Percentiles rank a stretch among this genome's conserved stretches.
Conservation (phyloP, 2,113 vertebrate species). For the Melanocharis versteri region DNA sequence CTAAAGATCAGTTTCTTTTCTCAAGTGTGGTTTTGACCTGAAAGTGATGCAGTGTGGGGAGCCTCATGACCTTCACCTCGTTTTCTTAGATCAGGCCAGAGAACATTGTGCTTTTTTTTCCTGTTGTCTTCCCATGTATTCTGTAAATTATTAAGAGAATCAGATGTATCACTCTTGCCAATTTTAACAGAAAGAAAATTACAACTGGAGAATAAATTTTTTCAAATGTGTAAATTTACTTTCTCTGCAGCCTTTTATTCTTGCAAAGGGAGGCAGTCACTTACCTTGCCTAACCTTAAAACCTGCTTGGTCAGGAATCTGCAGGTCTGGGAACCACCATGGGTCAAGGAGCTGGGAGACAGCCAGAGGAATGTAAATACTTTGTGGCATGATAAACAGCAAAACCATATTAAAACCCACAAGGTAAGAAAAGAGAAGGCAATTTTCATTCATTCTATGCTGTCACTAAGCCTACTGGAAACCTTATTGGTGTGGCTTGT, state of each 20-base stretch:
- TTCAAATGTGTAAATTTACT: background rate
- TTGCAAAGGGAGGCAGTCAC: background rate
- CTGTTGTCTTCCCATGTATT: background rate
- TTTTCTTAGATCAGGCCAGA: background rate
- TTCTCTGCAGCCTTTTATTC: background rate
- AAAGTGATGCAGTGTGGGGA: background rate
- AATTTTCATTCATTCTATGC: background rate
- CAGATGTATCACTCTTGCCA: background rate
- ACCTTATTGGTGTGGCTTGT: background rate
- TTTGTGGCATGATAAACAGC: background rate
- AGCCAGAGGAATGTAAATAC: background rate
- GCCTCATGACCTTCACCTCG: background rate
- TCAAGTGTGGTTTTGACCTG: background rate
- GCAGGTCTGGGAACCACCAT: background rate
- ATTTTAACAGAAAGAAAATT: background rate
- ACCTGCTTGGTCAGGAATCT: background rate
- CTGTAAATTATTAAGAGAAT: background rate
- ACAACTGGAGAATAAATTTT: background rate
- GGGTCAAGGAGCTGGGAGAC: background rate
- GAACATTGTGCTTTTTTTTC: background rate
- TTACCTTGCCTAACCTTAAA: background rate
- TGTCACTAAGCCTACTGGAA: background rate
- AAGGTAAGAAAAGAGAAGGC: background rate
- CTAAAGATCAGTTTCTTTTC: background rate
- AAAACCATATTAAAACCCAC: background rate